These are phyloP conservation scores for Leptothorax acervorum DNA, from an alignment of 2,888 invertebrate genomes.

Conservation along the genomic window DNA sequence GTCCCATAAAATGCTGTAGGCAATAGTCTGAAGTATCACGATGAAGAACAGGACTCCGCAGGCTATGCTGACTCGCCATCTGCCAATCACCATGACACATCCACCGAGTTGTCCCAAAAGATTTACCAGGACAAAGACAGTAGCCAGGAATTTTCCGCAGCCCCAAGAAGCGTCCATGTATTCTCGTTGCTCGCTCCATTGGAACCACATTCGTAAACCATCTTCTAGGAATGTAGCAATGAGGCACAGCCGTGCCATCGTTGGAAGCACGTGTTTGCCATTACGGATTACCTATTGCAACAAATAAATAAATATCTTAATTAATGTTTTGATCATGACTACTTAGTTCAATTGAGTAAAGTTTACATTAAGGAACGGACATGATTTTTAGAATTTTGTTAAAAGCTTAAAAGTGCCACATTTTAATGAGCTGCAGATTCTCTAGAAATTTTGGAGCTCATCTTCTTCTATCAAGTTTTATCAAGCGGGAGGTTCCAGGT, in stretches of 20 bases:
- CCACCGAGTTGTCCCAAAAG: conserved; percentile 98
- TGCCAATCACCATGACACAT: conserved; percentile 97
- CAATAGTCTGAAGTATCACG: conserved; percentile 97
- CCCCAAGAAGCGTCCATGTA: conserved; percentile 99
- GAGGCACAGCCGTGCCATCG: conserved; percentile 97
- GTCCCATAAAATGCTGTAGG: conserved; percentile 99
- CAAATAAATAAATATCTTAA: conserved; percentile 36
- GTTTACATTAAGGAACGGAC: conserved; percentile 7
- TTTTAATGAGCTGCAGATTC: not conserved
- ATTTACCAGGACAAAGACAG: conserved; percentile 97
- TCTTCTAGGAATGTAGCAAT: conserved; percentile 99
- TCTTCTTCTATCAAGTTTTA: not conserved
- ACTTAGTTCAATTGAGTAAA: not conserved
- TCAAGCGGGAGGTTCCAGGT: no score
- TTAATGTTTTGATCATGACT: not conserved
- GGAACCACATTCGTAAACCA: conserved; percentile 99
- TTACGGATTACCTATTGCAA: conserved; percentile 93
- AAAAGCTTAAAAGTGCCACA: not conserved
- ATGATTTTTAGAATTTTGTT: not conserved
- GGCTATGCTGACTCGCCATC: conserved; percentile 96
- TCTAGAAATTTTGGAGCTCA: not conserved
- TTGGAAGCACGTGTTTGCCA: conserved; percentile 97
- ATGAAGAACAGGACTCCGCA: conserved; percentile 98
- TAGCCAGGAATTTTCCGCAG: conserved; percentile 97
- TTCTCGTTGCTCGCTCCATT: conserved; percentile 98